These are phyloP conservation scores for Erynnis tages DNA, from an alignment of 2,888 invertebrate species.

Conservation along the genomic window DNA sequence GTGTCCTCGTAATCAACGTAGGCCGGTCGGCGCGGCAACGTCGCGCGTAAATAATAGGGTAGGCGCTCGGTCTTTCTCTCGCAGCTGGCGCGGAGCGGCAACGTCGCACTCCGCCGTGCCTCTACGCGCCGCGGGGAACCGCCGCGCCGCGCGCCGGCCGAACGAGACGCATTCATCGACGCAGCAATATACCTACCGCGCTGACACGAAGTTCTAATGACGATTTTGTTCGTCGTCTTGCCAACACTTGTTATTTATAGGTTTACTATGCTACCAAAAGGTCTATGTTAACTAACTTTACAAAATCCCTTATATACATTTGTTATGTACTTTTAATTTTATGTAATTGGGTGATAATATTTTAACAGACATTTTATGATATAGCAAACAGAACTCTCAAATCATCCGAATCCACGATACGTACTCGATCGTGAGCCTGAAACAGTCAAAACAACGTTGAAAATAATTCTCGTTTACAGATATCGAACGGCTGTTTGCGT, in stretches of 20 bases:
- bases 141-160: slow-evolving; percentile 35
- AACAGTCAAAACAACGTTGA: slow-evolving; percentile 46
- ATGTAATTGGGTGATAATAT: neutral
- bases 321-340: neutral
- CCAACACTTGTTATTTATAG: slow-evolving; percentile 35
- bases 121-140: slow-evolving; percentile 58
- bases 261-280: neutral
- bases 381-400: too few relatives aligned
- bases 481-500: slow-evolving; percentile 72
- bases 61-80: slow-evolving; percentile 79
- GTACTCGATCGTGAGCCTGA: neutral
- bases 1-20: slow-evolving; percentile 82
- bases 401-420: neutral
- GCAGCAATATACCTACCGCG: slow-evolving; percentile 73
- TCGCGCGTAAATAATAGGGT: slow-evolving; percentile 82
- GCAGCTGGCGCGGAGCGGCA: slow-evolving; percentile 78
- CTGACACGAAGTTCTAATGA: slow-evolving; percentile 54
- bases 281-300: slow-evolving; percentile 5
- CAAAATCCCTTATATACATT: neutral
- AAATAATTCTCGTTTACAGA: slow-evolving; percentile 78
- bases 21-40: slow-evolving; percentile 76
- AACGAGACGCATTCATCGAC: slow-evolving; percentile 45
- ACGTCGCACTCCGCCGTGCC: slow-evolving; percentile 61
- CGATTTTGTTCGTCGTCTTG: slow-evolving; percentile 48
- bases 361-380: neutral